Conservation (phyloP, 30 jellyfish, hydroid and myxozoan genomes). For the Nemopilema nomurai region DNA sequence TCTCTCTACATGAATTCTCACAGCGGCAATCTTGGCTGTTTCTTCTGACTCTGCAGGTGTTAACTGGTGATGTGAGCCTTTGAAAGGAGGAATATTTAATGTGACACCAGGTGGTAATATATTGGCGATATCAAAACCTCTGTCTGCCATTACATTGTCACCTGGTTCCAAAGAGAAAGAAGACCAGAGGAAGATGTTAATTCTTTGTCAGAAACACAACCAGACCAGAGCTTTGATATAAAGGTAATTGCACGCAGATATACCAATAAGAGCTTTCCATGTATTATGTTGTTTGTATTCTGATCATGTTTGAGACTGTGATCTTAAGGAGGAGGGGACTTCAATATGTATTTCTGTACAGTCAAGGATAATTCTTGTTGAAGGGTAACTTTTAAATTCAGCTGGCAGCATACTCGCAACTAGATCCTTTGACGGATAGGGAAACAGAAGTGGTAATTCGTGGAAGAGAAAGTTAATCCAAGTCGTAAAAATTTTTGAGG, state of each 20-base stretch:
- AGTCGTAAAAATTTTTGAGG: conserved; percentile 47
- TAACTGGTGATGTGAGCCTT: conserved; percentile 24
- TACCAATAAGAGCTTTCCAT: conserved; percentile 17
- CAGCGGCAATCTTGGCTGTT: conserved; percentile 43
- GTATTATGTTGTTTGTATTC: conserved; percentile 12
- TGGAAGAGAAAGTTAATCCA: conserved; percentile 44
- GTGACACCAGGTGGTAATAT: conserved; percentile 32
- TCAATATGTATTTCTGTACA: conserved; percentile 47
- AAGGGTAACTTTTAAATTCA: conserved; percentile 11
- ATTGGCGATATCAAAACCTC: conserved; percentile 45
- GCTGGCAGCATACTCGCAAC: conserved; percentile 2
- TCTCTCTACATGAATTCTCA: conserved; percentile 36
- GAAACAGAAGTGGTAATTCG: conserved; percentile 49
- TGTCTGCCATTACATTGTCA: conserved; percentile 66
- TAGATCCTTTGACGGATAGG: conserved; percentile 37
- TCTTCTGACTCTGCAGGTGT: conserved; percentile 25
- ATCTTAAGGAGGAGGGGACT: conserved; percentile 15
- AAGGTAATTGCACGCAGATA: conserved; percentile 4
- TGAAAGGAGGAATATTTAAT: conserved; percentile 41
- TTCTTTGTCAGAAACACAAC: conserved; percentile 30
- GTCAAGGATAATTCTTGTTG: conserved; percentile 47
- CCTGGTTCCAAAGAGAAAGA: conserved; percentile 26
- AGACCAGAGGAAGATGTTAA: conserved; percentile 18
- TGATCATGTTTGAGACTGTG: conserved; percentile 13
- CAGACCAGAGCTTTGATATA: conserved; percentile 20